Evolutionary conservation across 2,888 invertebrate species (phyloP), one percentile per base, ranked within the genome.

Genomic region (Altica lythri): DNA sequence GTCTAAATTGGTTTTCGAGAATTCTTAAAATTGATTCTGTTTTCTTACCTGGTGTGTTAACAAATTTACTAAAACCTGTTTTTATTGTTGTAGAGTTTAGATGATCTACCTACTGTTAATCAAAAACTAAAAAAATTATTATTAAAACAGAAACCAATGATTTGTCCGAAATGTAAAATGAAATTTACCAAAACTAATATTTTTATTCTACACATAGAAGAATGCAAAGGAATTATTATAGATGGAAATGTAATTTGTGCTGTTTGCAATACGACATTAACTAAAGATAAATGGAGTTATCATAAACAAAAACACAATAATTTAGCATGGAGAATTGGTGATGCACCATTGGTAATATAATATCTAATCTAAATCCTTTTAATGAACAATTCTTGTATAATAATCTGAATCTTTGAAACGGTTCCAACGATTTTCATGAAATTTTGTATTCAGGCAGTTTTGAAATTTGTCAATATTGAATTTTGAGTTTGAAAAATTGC

Each of bases 291-390:
- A 6, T 86, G 85, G 83, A 29, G 65, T 2, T 56, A 65, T 4
- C 85, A 84, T 64, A 83, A 81, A 53, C 72, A 79, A 29, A 65
- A 65, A 17, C 86, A 86, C 69, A 79, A 82, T 54, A 80, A 83
- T 61, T 73, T 84, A 60, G 79, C 80, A 5, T 85, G 85, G 85
- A 71, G 75, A 46, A 75, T 78, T 14, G 82, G 80, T 22, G 78
- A 81, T 45, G 57, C 67, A 29, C 78, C 80, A 35, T 68, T 83
- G 67, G 84, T 83, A 77, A 78, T n/a, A n/a, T n/a, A n/a, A n/a
- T n/a, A n/a, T n/a, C n/a, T n/a, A n/a, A n/a, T n/a, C n/a, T n/a
- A n/a, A n/a, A 75, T 48, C 34, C 14, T 6, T 12, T n/a, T 30
- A 12, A 16, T 34, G 2, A 71, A 38, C 9, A 12, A 4, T 17